phyloP scores from a whole-genome alignment of 2,797 vertebrate genomes.

The Australoheros facetus region DNA sequence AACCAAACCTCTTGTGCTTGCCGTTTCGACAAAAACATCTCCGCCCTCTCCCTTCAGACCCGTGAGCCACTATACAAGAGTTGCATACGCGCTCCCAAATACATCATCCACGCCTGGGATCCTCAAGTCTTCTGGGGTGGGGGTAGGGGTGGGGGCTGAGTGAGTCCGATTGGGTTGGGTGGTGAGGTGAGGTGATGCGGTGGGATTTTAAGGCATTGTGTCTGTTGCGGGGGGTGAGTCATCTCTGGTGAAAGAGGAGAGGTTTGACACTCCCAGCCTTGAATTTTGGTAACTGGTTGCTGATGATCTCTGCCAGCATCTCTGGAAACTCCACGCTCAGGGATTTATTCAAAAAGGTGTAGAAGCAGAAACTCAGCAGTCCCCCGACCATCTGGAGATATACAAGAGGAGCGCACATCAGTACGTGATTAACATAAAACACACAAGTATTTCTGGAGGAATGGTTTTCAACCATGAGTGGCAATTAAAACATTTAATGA shows the following conservation, averaged over 20 bases:
- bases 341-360: conserved; percentile 97
- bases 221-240: conserved; percentile 82
- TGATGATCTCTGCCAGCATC: conserved; percentile 99
- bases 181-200: conserved; percentile 55
- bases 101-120: conserved; percentile 36
- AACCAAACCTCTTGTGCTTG: conserved; percentile 54
- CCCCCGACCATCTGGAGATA: conserved; percentile 90
- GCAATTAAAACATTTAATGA: neutral
- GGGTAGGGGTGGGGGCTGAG: neutral
- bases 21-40: conserved; percentile 36
- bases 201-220: conserved; percentile 92
- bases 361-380: conserved; percentile 97
- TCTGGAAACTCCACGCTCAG: conserved; percentile 98
- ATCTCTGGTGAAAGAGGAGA: conserved; percentile 99
- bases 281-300: conserved; percentile 99
- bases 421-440: neutral
- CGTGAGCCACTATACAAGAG: conserved; percentile 28
- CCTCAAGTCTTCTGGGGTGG: conserved; percentile 11
- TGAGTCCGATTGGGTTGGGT: conserved; percentile 1
- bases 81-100: conserved; percentile 61
- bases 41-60: conserved; percentile 32
- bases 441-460: neutral
- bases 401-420: neutral
- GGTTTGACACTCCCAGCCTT: conserved; percentile 96
- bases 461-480: neutral